Percentiles rank a stretch among this genome's conserved stretches.
These are phyloP conservation scores for Echinometra lucunter DNA, from an alignment of 53 echinoderm and acorn worm species.

Conservation along the genomic window DNA sequence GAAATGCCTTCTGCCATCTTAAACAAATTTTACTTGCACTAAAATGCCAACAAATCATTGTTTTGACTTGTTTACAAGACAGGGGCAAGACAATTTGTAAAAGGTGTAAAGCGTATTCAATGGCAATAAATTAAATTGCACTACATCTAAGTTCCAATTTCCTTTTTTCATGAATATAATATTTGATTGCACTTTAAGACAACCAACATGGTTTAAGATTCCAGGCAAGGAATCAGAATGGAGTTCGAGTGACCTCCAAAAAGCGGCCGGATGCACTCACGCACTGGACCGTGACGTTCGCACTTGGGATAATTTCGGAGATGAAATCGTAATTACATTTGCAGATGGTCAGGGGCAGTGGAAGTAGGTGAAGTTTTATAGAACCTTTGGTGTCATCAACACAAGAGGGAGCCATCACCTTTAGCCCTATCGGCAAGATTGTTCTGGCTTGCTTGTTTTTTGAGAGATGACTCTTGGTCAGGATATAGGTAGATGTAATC, in stretches of 20 bases:
- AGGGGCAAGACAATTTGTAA: no score
- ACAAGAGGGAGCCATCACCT: slow-evolving; percentile 4
- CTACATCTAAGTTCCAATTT: background rate
- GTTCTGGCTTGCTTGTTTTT: background rate
- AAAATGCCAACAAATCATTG: no score
- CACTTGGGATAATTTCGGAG: slow-evolving; percentile 38
- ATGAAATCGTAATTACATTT: slow-evolving; percentile 47
- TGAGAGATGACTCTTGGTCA: background rate
- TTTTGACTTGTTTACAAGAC: no score
- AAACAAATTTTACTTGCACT: no score
- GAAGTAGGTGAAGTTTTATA: background rate
- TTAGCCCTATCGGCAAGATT: slow-evolving; percentile 10
- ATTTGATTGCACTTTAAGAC: background rate
- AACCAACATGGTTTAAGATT: background rate
- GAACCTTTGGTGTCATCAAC: background rate
- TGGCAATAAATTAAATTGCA: background rate
- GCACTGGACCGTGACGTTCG: slow-evolving; percentile 3
- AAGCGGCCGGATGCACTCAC: background rate
- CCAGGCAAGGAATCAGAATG: background rate
- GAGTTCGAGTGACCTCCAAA: background rate
- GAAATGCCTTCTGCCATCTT: no score
- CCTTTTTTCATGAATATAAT: background rate
- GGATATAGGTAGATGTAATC: background rate
- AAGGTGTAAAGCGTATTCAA: no score
- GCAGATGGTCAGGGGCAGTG: slow-evolving; percentile 36